Evolutionary conservation across 2,888 invertebrate species (phyloP).

Genomic region (Ectemnius lituratus): DNA sequence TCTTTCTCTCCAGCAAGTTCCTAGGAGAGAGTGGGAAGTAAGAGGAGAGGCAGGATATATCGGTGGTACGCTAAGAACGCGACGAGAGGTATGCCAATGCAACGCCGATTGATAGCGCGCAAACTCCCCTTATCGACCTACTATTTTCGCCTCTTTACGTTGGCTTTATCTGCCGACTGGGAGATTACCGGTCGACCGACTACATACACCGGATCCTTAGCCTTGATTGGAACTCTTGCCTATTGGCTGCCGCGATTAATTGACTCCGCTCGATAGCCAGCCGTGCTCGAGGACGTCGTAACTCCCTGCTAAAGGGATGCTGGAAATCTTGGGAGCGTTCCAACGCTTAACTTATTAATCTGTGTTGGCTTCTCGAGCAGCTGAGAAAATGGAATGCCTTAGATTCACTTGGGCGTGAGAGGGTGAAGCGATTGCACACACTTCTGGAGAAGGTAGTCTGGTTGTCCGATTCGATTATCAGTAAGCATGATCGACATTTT

Average conservation of each 20-base stretch:
- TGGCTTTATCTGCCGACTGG: conserved; percentile 22
- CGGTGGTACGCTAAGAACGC: conserved; percentile 55
- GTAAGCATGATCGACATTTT: conserved; percentile 31
- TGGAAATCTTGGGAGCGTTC: no score
- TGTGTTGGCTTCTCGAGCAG: no score
- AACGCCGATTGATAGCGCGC: conserved; percentile 57
- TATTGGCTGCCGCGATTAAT: conserved; percentile 35
- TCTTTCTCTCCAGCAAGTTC: background rate
- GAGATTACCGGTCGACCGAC: conserved; percentile 9
- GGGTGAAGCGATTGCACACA: no score
- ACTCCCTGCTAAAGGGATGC: no score
- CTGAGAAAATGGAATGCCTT: no score
- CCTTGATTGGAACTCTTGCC: conserved; percentile 36
- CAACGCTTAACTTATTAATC: no score
- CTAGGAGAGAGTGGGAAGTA: conserved; percentile 10
- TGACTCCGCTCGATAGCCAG: no score
- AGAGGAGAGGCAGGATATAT: conserved; percentile 23
- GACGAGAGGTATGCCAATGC: conserved; percentile 55
- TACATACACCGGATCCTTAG: conserved; percentile 44
- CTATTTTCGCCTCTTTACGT: conserved; percentile 35
- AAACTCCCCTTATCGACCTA: conserved; percentile 45
- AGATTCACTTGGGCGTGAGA: no score
- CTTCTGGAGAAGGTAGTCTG: background rate
- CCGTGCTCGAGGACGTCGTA: no score
- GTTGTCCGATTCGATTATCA: conserved; percentile 6